Percentiles rank a stretch among this genome's conserved stretches.
Conservation (phyloP, 2,888 invertebrate genomes). For the Metopia argyrocephala region DNA sequence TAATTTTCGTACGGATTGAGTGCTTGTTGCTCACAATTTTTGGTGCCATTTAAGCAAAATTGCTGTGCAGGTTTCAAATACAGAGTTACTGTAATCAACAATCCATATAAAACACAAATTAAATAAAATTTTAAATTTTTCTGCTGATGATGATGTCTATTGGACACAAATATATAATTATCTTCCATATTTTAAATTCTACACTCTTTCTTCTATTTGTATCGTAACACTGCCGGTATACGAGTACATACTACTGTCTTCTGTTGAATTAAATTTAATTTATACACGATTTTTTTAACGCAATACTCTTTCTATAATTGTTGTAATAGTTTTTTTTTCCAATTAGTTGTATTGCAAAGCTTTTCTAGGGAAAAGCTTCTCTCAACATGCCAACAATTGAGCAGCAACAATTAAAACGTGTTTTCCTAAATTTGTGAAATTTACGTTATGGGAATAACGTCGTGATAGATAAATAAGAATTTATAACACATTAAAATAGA, state of each 20-base stretch:
- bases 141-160: background rate
- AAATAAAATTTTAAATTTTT: conserved; percentile 27
- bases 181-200: too few relatives aligned
- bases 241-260: background rate
- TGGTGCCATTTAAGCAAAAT: background rate
- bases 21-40: background rate
- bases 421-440: background rate
- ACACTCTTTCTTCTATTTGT: background rate
- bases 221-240: background rate
- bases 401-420: background rate
- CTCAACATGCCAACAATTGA: background rate
- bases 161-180: too few relatives aligned
- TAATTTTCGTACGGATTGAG: background rate
- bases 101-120: background rate
- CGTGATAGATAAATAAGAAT: background rate
- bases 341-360: background rate
- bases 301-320: too few relatives aligned
- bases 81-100: background rate
- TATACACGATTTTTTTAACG: background rate
- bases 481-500: background rate
- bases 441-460: background rate
- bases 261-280: background rate
- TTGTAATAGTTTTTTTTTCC: too few relatives aligned
- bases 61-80: background rate
- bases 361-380: background rate